These are phyloP conservation scores for Protonemura montana DNA, from an alignment of 2,888 invertebrate species.

Conservation along the genomic window DNA sequence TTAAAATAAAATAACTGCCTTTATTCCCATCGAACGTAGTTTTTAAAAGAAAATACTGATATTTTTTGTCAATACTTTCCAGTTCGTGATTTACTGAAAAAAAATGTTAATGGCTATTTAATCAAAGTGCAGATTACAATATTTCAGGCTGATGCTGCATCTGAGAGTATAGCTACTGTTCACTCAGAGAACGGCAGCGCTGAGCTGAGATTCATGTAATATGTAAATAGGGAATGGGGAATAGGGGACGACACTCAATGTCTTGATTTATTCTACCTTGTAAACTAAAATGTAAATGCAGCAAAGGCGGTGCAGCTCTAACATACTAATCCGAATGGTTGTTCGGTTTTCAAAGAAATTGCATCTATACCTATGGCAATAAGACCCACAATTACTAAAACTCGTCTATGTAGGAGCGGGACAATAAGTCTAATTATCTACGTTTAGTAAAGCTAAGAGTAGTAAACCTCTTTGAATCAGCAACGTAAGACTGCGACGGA, in stretches of 20 bases:
- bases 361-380: background rate
- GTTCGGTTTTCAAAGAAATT: conserved; percentile 17
- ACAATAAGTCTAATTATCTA: conserved; percentile 12
- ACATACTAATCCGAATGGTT: conserved; percentile 34
- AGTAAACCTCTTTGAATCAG: background rate
- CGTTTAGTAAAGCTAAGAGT: background rate
- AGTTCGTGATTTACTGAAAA: background rate
- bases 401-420: background rate
- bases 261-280: conserved; percentile 39
- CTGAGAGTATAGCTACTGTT: background rate
- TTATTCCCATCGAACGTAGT: background rate
- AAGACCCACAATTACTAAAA: background rate
- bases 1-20: background rate
- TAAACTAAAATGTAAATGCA: conserved; percentile 37
- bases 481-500: background rate
- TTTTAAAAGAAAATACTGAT: background rate
- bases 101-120: background rate
- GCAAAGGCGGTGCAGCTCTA: conserved; percentile 30
- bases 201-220: conserved; percentile 22
- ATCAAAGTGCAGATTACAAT: background rate
- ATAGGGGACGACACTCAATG: conserved; percentile 12
- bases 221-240: conserved; percentile 29
- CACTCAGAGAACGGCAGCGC: conserved; percentile 1
- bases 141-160: background rate
- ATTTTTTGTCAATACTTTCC: background rate